Evolutionary conservation across 2,113 vertebrate genomes (phyloP), one percentile per base, ranked within the genome.

Genomic region (Antigone vipio): DNA sequence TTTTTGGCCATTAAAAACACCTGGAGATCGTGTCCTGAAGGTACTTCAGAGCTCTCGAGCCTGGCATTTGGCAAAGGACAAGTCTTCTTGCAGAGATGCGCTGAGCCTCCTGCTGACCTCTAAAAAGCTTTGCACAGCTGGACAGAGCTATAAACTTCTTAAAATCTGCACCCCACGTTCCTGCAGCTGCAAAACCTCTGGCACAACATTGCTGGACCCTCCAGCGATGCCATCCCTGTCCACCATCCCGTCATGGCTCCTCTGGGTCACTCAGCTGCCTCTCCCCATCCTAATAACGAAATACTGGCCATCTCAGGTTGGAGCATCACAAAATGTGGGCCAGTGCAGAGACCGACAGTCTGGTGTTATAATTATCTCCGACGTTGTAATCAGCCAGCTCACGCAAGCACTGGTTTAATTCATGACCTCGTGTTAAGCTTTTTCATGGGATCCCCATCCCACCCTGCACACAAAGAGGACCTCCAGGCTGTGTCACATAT

Each of bases 331-430:
- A 47, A 38, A 27, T 0, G 5, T 8, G 15, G 42, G 13, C 26
- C 11, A 1, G 4, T 24, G n/a, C 2, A 1, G n/a, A 49, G 68
- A 62, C 7, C 2, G 1, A 20, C 11, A 18, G 19, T 21, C 32
- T 42, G 59, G 11, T 58, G n/a, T 60, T 44, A 21, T 9, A 35
- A 15, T 64, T 91, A 15, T 8, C 34, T 45, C 34, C 59, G 29
- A 1, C 16, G 30, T 52, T 50, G 63, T 75, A n/a, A n/a, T 75
- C 71, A 82, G 42, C 42, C 50, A 60, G 45, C 27, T 88, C 47
- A 64, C 13, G 45, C 40, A 47, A 77, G 30, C 59, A 42, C 24
- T n/a, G 45, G 66, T 92, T 88, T 66, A 53, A 88, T 85, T 74
- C 38, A 13, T 53, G 27, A 45, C 7, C 21, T 9, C 45, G 3